Conservation (phyloP, 2,113 vertebrate genomes). For the Xiphorhynchus elegans region DNA sequence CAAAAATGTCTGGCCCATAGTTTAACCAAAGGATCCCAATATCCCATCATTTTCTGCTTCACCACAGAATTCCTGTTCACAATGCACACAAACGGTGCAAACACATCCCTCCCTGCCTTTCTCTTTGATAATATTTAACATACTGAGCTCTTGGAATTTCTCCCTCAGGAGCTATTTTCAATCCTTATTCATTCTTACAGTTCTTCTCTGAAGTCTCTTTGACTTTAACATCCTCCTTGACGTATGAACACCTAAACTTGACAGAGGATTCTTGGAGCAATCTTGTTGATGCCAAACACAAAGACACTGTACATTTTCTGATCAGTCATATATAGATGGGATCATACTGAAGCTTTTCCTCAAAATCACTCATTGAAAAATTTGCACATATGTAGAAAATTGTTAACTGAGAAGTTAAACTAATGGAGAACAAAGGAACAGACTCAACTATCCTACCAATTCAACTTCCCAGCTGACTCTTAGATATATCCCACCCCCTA, state of each 20-base stretch:
- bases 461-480: fast-evolving
- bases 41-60: background rate
- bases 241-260: background rate
- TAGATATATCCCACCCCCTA: background rate
- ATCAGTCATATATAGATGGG: background rate
- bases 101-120: background rate
- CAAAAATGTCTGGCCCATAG: background rate
- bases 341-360: background rate
- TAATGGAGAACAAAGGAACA: background rate
- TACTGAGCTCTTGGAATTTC: background rate
- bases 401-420: background rate
- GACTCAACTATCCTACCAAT: background rate
- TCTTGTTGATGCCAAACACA: background rate
- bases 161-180: background rate
- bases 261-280: background rate
- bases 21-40: background rate
- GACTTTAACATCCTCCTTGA: background rate
- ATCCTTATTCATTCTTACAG: background rate
- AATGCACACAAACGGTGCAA: background rate
- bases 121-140: slow-evolving; percentile 11
- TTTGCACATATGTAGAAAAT: background rate
- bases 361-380: background rate
- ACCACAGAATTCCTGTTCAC: background rate
- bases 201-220: background rate
- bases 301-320: background rate